Conservation (phyloP, 2,797 vertebrate genomes). For the Rhinichthys osculus region DNA sequence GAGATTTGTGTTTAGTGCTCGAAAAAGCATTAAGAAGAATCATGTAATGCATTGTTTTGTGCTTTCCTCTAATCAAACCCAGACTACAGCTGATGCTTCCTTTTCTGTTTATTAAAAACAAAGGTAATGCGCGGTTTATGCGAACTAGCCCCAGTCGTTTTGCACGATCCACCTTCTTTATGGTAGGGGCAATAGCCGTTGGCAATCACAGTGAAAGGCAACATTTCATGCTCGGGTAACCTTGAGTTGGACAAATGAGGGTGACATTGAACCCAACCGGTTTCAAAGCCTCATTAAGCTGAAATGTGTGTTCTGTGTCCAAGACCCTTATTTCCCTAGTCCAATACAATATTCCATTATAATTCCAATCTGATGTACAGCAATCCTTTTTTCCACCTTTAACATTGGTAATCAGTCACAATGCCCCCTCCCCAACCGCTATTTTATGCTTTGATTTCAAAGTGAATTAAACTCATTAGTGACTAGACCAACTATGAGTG, state of each 20-base stretch:
- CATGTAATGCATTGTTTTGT: background rate
- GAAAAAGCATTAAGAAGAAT: background rate
- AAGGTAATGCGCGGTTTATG: slow-evolving; percentile 7
- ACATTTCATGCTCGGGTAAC: slow-evolving; percentile 43
- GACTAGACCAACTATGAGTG: background rate
- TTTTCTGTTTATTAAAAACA: background rate
- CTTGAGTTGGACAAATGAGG: slow-evolving; percentile 55
- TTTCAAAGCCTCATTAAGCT: slow-evolving; percentile 45
- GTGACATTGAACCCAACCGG: slow-evolving; percentile 54
- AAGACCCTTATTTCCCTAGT: background rate
- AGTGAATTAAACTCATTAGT: slow-evolving; percentile 1
- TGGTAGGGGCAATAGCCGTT: slow-evolving; percentile 13
- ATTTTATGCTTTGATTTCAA: slow-evolving; percentile 4
- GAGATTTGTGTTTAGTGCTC: slow-evolving; percentile 27
- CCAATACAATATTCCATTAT: slow-evolving; percentile 13
- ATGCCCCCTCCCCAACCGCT: background rate
- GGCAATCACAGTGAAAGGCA: slow-evolving; percentile 25
- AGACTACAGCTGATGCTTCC: background rate
- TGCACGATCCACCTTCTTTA: slow-evolving; percentile 14
- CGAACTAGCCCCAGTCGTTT: background rate
- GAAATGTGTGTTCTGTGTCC: slow-evolving; percentile 35
- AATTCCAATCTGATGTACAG: slow-evolving; percentile 14
- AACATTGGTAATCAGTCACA: slow-evolving; percentile 9
- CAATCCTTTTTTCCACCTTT: slow-evolving; percentile 28
- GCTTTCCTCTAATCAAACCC: background rate